Base-by-base conservation (phyloP, 2,113 vertebrate genomes). In the Otus sunia region DNA sequence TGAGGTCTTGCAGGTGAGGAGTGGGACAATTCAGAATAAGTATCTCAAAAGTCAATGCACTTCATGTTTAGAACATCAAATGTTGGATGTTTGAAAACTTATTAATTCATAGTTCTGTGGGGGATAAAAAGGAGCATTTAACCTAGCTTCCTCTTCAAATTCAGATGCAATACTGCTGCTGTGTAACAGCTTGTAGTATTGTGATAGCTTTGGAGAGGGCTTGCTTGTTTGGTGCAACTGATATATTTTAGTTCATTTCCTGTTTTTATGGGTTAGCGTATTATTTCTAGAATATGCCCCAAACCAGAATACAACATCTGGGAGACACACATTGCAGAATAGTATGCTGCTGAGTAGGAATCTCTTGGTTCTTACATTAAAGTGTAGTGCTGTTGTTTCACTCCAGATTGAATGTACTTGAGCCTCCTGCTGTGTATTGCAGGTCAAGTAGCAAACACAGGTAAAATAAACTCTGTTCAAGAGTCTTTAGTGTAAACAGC, bases 41-140 rank as follows among this genome's bases (percentile, higher is more conserved):
- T 8, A 5, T 45, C 39, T 86, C 27, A 27, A 64, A 82, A 52
- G 23, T 5, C 23, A 55, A 15, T 6, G 12, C 21, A 1, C 23
- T 47, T 41, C 2, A 4, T 2, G 5, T 37, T 67, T 72, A 39
- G 47, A 47, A 55, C 1, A 2, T 11, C 47, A 55, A 11, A 21
- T 0, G 0, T 55, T 55, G 52, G 32, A 14, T 30, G 27, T 30
- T 45, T 50, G 60, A 39, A 49, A n/a, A 41, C 6, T 1, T 36
- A 34, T 0, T 75, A 41, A 25, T 83, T 86, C 4, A 0, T 25
- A 29, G 11, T 39, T 60, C 34, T 21, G 18, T 22, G 8, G 16
- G 22, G 34, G 27, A 43, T 59, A 47, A 58, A 67, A 78, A 29
- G 7, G 52, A 68, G 21, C 29, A 15, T 75, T 88, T 55, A 55